Percentiles rank a stretch among this genome's conserved stretches.
Conservation (phyloP, 2,797 vertebrate genomes). For the Luscinia megarhynchos region DNA sequence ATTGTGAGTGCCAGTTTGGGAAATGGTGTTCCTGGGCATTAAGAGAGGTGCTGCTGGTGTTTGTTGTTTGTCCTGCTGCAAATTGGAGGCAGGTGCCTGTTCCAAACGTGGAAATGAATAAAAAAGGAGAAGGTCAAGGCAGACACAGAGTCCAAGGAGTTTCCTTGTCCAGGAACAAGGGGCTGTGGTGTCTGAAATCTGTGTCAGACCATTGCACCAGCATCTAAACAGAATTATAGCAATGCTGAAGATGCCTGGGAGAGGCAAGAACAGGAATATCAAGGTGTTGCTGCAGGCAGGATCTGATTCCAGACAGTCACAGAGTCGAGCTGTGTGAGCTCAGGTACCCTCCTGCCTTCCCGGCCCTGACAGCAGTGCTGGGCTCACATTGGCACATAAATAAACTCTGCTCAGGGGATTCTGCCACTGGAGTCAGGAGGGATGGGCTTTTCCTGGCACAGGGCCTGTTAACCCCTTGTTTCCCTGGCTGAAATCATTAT, state of each 20-base stretch:
- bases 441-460: not conserved
- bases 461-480: not conserved
- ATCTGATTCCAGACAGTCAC: not conserved
- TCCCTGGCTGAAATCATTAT: not conserved
- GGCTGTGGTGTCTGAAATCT: too few species aligned
- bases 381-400: not conserved
- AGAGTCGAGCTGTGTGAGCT: not conserved
- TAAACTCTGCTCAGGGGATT: not conserved
- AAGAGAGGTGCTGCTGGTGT: not conserved
- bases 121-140: not conserved
- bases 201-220: not conserved
- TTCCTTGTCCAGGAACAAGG: not conserved
- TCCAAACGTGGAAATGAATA: not conserved
- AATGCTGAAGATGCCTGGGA: not conserved
- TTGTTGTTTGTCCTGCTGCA: not conserved
- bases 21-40: not conserved
- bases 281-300: not conserved
- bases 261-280: not conserved
- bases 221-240: not conserved
- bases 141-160: too few species aligned
- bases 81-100: not conserved
- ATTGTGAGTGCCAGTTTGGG: not conserved
- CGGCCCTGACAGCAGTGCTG: not conserved
- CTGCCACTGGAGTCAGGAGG: not conserved
- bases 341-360: not conserved